Evolutionary conservation across 2,113 vertebrate genomes (phyloP), one percentile per base, ranked within the genome.

Genomic region (Chaetodon trifascialis): DNA sequence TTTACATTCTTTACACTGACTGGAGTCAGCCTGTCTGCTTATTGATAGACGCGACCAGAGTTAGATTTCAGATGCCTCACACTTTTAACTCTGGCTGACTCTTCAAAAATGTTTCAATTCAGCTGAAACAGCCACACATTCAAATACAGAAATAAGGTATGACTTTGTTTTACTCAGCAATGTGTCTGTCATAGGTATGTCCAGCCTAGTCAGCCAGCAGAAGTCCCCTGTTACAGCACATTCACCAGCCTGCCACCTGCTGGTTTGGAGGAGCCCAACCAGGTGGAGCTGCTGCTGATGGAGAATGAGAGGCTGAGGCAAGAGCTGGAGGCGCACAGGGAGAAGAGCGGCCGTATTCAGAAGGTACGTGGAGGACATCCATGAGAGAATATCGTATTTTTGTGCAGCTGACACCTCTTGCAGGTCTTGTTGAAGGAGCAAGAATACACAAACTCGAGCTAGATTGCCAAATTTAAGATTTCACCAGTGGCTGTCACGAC

Each of bases 291-390:
- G 0, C 85, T 98, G 46, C 91, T 98, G 89, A 94, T 96, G 79
- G 98, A 99, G 83, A 99, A 99, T 0, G 96, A 99, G 92, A 94
- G 94, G 87, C 94, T 99, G 9, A 96, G 95, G 86, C 94, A 95
- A 44, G 97, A 99, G 86, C 94, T 99, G 80, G 97, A 97, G 79
- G 95, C 83, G 69, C 97, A 95, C 0, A 88, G 86, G 0, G 96
- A 99, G 93, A 99, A 99, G 88, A 95, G 96, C 0, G 83, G 91
- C 72, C 93, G 96, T n/a, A 97, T 99, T 51, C 97, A 98, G 89
- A 99, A 99, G 97, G 98, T 99, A 81, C 95, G 75, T 5, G 12
- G 49, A 62, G 16, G 25, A 34, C 15, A 38, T 72, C 15, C 5
- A 25, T n/a, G 12, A 54, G 16, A 67, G 23, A 19, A 51, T 60